phyloP scores from a whole-genome alignment of 2,797 vertebrate species.

The Hydrophis major region DNA sequence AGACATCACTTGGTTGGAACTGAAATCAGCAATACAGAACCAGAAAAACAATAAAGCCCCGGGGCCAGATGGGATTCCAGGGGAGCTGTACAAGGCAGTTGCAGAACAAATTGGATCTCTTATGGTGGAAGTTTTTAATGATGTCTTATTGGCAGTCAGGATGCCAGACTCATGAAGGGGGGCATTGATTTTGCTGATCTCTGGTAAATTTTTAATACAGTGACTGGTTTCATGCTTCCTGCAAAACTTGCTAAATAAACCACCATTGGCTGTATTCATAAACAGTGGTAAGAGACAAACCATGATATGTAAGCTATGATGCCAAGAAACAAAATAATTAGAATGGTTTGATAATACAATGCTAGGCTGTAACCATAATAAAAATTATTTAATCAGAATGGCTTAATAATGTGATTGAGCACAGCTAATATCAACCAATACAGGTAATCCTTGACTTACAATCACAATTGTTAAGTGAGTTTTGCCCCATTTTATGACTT shows the following conservation, averaged over 20 bases:
- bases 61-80: too few relatives aligned
- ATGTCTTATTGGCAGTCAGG: too few relatives aligned
- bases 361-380: background rate
- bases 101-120: too few relatives aligned
- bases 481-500: too few relatives aligned
- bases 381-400: background rate
- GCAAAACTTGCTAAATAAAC: background rate
- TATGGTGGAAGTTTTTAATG: too few relatives aligned
- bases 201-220: background rate
- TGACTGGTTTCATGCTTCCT: background rate
- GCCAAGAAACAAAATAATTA: background rate
- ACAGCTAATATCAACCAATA: background rate
- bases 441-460: too few relatives aligned
- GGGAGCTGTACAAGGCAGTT: too few relatives aligned
- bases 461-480: too few relatives aligned
- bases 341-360: background rate
- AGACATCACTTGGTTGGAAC: too few relatives aligned
- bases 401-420: background rate
- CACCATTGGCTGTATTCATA: background rate
- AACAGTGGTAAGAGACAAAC: background rate
- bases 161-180: too few relatives aligned
- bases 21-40: too few relatives aligned
- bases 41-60: too few relatives aligned
- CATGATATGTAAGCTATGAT: background rate
- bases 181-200: background rate